Base-by-base conservation (phyloP, 2,797 vertebrate species). In the Capromys pilorides region DNA sequence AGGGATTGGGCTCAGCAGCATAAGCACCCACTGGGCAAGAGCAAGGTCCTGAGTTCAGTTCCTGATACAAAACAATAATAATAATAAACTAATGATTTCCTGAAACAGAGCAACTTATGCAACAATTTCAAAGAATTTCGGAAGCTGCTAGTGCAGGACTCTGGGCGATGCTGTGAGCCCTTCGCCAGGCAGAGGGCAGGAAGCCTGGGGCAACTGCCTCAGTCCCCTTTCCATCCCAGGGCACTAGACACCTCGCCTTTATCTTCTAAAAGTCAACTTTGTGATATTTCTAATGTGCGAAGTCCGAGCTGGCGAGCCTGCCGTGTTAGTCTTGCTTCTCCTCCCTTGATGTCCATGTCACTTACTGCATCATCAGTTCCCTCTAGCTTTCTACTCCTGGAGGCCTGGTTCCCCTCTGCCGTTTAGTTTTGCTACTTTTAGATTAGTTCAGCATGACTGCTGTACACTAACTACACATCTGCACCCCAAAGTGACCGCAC, bases 341-440 rank as follows among this genome's bases (percentile, higher is more conserved):
- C 22, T 41, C 39, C 33, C 24, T 28, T 13, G 0, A 2, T 59
- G 51, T 9, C 7, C 59, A 93, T 1, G 0, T 18, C 11, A 28
- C 75, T 89, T 78, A 36, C n/a, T 19, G 7, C 59, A 1, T 87
- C 41, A 33, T 73, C 75, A 28, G 94, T 94, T 96, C 91, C 66
- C 81, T 67, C 24, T 54, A 1, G 33, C 75, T 36, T 88, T 81
- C n/a, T 54, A 66, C 78, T 95, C 49, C 66, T 14, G 18, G 31
- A 92, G 97, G n/a, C 84, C 33, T 94, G 91, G 57, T 45, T 75
- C 77, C 8, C 92, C n/a, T 96, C 81, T 28, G 54, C 24, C 82
- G 19, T 66, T 95, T 91, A 66, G 31, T 41, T 78, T 83, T 94
- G 91, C 62, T 16, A 57, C 39, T 71, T n/a, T 96, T 85, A 66